Conservation (phyloP, 2,797 vertebrate species). For the Coracias cyanogaster region DNA sequence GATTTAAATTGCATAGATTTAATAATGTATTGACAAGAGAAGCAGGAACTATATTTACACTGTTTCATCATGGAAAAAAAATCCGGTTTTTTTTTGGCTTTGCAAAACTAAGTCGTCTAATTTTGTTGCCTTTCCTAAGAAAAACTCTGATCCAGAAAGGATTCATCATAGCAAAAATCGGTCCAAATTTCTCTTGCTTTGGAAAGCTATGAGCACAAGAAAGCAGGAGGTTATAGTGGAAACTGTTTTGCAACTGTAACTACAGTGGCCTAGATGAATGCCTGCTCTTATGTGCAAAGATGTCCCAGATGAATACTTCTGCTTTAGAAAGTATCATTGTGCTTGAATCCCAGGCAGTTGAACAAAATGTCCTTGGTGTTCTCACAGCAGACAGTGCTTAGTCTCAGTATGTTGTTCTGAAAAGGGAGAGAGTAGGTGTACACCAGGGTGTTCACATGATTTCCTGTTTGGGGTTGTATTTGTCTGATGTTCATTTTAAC, state of each 20-base stretch:
- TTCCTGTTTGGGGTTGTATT: constrained; percentile 51
- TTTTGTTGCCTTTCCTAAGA: background rate
- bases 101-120: background rate
- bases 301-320: constrained; percentile 49
- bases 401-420: constrained; percentile 12
- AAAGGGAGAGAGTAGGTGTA: constrained; percentile 32
- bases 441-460: background rate
- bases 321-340: constrained; percentile 39
- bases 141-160: background rate
- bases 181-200: constrained; percentile 8
- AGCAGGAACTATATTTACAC: background rate
- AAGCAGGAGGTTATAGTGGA: constrained; percentile 30
- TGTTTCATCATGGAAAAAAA: background rate
- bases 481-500: constrained; percentile 38
- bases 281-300: constrained; percentile 36
- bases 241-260: constrained; percentile 65
- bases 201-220: background rate
- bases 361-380: constrained; percentile 57
- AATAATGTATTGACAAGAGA: background rate
- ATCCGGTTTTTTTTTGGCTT: background rate
- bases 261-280: constrained; percentile 50
- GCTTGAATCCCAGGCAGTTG: constrained; percentile 1
- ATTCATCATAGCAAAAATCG: constrained; percentile 18
- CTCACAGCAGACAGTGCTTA: background rate
- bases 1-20: background rate